phyloP scores from a whole-genome alignment of 2,113 vertebrate species.

The Stigmatopora argus region DNA sequence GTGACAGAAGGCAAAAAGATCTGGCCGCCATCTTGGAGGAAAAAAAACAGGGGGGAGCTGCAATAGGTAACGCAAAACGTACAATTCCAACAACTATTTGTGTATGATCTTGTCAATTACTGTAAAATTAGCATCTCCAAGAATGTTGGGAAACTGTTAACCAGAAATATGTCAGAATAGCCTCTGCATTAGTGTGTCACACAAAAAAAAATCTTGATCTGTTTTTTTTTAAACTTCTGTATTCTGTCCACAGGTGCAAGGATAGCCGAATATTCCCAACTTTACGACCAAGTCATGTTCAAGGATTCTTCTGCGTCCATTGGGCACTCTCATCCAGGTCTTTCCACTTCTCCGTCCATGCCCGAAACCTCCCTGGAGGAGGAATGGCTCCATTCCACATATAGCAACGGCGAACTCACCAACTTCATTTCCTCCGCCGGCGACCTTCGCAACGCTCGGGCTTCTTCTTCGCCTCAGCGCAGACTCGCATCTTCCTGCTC shows the following conservation, averaged over 20 bases:
- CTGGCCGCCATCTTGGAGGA: constrained; percentile 92
- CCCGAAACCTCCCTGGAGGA: constrained; percentile 69
- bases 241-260: constrained; percentile 78
- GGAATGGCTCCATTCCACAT: constrained; percentile 87
- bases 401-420: constrained; percentile 85
- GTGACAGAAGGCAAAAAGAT: constrained; percentile 77
- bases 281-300: constrained; percentile 93
- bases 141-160: too few species aligned
- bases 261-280: constrained; percentile 96
- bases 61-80: constrained; percentile 78
- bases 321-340: constrained; percentile 54
- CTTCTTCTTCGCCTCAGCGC: constrained; percentile 54
- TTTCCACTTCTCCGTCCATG: constrained; percentile 62
- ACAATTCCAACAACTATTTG: neutral
- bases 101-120: neutral
- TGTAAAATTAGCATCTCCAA: neutral
- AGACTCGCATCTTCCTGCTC: constrained; percentile 74
- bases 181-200: neutral
- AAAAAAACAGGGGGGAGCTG: constrained; percentile 93
- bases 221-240: constrained; percentile 1
- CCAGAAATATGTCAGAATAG: too few species aligned
- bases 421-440: constrained; percentile 75
- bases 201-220: neutral
- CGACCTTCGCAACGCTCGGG: constrained; percentile 39
- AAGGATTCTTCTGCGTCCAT: constrained; percentile 61